These are phyloP conservation scores for Himalopsyche japonica DNA, from an alignment of 2,888 invertebrate genomes.

Conservation along the genomic window DNA sequence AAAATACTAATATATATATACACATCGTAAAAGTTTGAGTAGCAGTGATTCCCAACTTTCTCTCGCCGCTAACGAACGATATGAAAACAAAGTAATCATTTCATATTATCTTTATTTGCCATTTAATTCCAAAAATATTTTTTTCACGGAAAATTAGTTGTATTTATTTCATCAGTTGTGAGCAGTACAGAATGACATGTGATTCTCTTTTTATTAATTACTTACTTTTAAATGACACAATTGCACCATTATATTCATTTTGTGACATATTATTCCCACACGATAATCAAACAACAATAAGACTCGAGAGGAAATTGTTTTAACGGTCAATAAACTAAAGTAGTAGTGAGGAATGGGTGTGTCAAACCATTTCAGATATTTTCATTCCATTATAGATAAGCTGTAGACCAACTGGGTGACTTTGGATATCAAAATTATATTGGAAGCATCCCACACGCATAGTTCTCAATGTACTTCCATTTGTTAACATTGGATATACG, in stretches of 20 bases:
- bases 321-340: constrained; percentile 8
- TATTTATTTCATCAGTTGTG: too few species aligned
- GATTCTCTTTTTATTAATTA: neutral
- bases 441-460: constrained; percentile 35
- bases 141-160: too few species aligned
- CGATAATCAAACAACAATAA: neutral
- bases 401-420: constrained; percentile 21
- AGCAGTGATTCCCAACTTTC: too few species aligned
- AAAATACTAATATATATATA: too few species aligned
- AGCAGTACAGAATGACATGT: too few species aligned
- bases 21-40: too few species aligned
- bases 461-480: constrained; percentile 19
- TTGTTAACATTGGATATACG: constrained; percentile 3
- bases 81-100: too few species aligned
- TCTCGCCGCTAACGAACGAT: too few species aligned
- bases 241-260: neutral
- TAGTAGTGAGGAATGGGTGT: constrained; percentile 15
- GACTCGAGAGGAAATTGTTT: neutral
- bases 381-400: constrained; percentile 20
- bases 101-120: too few species aligned
- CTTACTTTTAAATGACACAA: neutral
- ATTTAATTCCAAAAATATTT: too few species aligned
- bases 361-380: constrained; percentile 14
- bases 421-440: constrained; percentile 30
- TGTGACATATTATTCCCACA: neutral